Conservation (phyloP, 2,113 vertebrate species). For the Pampusana beccarii region DNA sequence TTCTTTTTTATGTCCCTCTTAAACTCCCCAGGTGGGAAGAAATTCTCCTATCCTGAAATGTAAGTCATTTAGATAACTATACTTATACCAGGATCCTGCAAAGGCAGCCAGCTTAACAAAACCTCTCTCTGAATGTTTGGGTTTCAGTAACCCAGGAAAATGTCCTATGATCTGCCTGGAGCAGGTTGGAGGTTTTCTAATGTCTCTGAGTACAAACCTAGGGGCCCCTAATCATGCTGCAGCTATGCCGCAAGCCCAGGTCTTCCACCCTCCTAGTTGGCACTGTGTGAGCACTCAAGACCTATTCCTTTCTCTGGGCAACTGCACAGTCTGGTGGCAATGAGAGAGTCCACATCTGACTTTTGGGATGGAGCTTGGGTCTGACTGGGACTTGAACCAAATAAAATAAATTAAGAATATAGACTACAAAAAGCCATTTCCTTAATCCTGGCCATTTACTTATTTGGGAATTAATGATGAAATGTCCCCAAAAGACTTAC, state of each 20-base stretch:
- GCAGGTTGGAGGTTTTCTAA: not conserved
- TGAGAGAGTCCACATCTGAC: not conserved
- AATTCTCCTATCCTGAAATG: not conserved
- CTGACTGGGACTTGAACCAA: rapidly evolving
- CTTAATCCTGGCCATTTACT: not conserved
- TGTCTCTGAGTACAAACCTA: not conserved
- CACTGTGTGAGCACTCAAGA: not conserved
- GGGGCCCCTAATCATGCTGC: not conserved
- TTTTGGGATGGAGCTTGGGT: not conserved
- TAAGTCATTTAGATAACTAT: not conserved
- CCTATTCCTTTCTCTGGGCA: not conserved
- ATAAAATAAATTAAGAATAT: not conserved
- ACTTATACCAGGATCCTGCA: not conserved
- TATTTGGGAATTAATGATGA: not conserved
- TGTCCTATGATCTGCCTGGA: not conserved
- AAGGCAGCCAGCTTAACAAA: not conserved
- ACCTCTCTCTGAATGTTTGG: not conserved
- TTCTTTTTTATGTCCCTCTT: not conserved
- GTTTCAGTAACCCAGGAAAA: not conserved
- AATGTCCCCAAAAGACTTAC: not conserved
- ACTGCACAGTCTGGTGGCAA: not conserved
- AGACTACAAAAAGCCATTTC: not conserved
- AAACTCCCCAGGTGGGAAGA: not conserved
- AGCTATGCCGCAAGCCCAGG: not conserved
- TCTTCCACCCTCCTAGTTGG: not conserved